phyloP scores from a whole-genome alignment of 2,888 invertebrate genomes.

The Urechis unicinctus region DNA sequence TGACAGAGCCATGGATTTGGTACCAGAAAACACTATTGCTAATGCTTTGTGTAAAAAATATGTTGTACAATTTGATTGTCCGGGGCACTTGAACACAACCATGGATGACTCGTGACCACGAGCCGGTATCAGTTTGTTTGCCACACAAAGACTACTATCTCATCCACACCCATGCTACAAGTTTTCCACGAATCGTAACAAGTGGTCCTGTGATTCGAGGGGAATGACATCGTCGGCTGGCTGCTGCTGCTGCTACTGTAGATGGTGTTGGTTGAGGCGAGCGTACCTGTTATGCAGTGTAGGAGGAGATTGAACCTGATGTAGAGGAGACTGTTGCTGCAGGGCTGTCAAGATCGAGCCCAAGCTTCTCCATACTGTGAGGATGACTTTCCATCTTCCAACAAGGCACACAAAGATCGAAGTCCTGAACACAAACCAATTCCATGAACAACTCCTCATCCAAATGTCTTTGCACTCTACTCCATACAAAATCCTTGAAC shows the following conservation, averaged over 20 bases:
- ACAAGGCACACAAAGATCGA: constrained; percentile 93
- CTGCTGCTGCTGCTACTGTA: neutral
- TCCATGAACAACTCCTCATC: too few relatives aligned
- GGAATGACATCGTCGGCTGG: constrained; percentile 65
- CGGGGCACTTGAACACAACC: too few relatives aligned
- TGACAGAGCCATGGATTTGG: too few relatives aligned
- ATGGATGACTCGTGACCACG: too few relatives aligned
- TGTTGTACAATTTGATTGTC: too few relatives aligned
- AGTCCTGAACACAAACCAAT: constrained; percentile 63
- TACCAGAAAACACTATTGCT: too few relatives aligned
- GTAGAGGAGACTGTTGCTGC: constrained; percentile 25
- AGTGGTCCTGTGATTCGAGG: constrained; percentile 87
- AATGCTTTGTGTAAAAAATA: too few relatives aligned
- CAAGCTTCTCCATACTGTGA: constrained; percentile 96
- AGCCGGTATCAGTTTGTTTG: too few relatives aligned
- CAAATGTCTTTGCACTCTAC: too few relatives aligned
- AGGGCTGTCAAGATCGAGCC: constrained; percentile 57
- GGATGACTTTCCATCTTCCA: constrained; percentile 90
- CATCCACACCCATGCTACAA: too few relatives aligned
- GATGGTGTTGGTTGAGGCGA: neutral
- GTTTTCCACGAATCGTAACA: constrained; percentile 84
- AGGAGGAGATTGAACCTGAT: neutral
- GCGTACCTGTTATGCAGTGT: neutral
- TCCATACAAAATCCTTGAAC: too few relatives aligned
- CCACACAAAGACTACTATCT: too few relatives aligned